Evolutionary conservation across 2,113 vertebrate species (phyloP).

Genomic region (Scolopax mira): DNA sequence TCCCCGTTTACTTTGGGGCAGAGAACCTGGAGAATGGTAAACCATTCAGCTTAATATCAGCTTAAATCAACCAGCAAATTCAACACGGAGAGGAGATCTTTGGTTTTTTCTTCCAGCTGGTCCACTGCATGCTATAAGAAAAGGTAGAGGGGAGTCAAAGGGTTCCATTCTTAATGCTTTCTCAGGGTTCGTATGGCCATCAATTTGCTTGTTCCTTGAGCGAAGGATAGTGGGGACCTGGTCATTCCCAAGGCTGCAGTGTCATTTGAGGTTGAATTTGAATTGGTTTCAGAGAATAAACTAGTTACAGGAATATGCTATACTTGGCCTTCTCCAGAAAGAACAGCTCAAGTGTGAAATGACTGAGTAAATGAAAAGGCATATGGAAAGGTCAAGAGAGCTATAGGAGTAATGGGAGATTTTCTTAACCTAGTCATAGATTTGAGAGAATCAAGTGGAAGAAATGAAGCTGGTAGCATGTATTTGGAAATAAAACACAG

Average conservation of each 20-base stretch:
- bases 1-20: not conserved
- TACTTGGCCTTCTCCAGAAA: not conserved
- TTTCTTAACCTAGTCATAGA: slow-evolving; percentile 42
- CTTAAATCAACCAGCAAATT: not conserved
- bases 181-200: not conserved
- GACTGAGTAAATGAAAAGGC: slow-evolving; percentile 43
- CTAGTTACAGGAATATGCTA: not conserved
- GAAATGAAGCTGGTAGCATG: not conserved
- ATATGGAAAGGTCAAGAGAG: slow-evolving; percentile 48
- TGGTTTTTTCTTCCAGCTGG: not conserved
- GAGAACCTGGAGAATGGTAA: not conserved
- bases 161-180: not conserved
- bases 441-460: slow-evolving; percentile 13
- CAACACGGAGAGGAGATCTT: not conserved
- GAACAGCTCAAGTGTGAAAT: slow-evolving; percentile 50
- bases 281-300: not conserved
- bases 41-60: not conserved
- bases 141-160: not conserved
- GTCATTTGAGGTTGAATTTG: not conserved
- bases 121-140: not conserved
- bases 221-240: not conserved
- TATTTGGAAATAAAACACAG: not conserved
- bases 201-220: not conserved
- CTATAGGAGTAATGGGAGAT: slow-evolving; percentile 22
- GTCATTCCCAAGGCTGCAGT: not conserved